Evolutionary conservation across 2,113 vertebrate genomes (phyloP), one percentile per base, ranked within the genome.

Genomic region (Lepus timidus): DNA sequence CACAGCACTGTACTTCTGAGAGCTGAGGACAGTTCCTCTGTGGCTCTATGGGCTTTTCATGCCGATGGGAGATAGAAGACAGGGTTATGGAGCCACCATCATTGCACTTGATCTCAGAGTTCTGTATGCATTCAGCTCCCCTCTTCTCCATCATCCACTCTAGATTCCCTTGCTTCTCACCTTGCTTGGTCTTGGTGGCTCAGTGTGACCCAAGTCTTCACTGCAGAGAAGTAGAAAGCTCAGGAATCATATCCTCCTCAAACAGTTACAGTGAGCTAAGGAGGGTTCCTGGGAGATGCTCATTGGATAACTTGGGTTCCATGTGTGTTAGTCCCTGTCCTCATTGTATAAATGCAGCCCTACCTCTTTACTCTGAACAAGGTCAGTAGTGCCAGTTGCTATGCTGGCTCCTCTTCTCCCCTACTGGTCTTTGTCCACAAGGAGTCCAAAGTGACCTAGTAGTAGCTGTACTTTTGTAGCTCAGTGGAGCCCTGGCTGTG

Each of bases 61-160:
- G 4, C 27, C 70, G 16, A 70, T 11, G 23, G 12, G 25, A 70
- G 65, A 51, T 7, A 52, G 55, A 29, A 36, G 9, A 29, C 1
- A 1, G 19, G 44, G 13, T 17, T 12, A 7, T 33, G 23, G 88
- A 31, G 7, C 7, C 17, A 3, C 58, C 29, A 11, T 33, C 44
- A 11, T n/a, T 52, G 39, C 14, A 9, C 31, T 4, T 62, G 71
- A 17, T 61, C 52, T 52, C 3, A 33, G 27, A 25, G 17, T 64
- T 36, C 23, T 0, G 11, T 25, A 9, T 51, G 36, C 14, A 1
- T 19, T 39, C 10, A 3, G 1, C 13, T 4, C 1, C 39, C 33
- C 9, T 52, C 4, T 61, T 10, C 52, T 81, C 25, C 25, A 0
- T 6, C 23, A 3, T 61, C 31, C 1, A 0, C 14, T 58, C 80